phyloP scores from a whole-genome alignment of 1,140 invertebrate genomes.

The Cyrtorhinus lividipennis region DNA sequence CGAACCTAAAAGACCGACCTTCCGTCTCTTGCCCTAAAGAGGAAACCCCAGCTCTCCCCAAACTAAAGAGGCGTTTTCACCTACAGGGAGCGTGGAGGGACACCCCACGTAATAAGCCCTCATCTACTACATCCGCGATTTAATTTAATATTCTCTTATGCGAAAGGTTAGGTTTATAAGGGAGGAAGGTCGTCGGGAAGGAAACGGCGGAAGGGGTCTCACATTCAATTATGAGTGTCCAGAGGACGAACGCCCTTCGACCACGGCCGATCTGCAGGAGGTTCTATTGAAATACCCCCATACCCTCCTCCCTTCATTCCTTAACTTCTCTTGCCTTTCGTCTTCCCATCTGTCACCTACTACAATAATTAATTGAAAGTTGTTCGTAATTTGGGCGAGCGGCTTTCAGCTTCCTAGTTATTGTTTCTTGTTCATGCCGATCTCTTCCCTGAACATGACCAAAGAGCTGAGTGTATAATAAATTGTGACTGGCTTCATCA shows the following conservation, averaged over 20 bases:
- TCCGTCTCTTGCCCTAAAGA: not conserved
- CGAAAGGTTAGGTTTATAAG: not conserved
- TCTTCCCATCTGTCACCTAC: no score
- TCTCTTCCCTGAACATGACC: no score
- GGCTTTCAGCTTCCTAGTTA: no score
- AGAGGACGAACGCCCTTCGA: not conserved
- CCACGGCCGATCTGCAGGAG: not conserved
- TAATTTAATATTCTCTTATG: not conserved
- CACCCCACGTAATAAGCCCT: not conserved
- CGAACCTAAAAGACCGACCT: not conserved
- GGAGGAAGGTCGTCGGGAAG: no score
- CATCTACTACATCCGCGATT: not conserved
- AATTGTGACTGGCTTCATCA: no score
- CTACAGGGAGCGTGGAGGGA: not conserved
- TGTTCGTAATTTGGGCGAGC: no score
- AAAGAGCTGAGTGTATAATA: no score
- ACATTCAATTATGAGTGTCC: not conserved
- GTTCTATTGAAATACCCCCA: not conserved
- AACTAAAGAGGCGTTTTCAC: not conserved
- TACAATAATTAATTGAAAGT: no score
- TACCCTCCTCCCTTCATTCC: no score
- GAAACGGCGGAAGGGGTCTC: no score
- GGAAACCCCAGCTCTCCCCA: not conserved
- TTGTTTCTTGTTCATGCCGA: no score
- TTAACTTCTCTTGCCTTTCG: no score